These are phyloP conservation scores for Spilarctia lutea DNA, from an alignment of 2,888 invertebrate genomes.

Conservation along the genomic window DNA sequence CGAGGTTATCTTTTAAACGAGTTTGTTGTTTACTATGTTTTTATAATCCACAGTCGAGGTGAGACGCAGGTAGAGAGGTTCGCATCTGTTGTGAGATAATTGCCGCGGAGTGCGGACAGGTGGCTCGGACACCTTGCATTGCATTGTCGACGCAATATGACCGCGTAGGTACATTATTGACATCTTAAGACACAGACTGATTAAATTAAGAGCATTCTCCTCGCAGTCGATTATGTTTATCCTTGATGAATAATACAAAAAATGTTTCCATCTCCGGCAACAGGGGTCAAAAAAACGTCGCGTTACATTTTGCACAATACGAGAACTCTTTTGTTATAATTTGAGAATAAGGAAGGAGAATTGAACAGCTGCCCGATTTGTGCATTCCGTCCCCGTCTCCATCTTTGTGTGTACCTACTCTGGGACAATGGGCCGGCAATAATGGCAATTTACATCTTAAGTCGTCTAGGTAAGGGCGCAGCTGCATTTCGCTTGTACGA, in stretches of 20 bases:
- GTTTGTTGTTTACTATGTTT: conserved; percentile 63
- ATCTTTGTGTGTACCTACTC: conserved; percentile 78
- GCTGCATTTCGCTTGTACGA: conserved; percentile 78
- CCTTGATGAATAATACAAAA: conserved; percentile 29
- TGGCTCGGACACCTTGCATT: conserved; percentile 82
- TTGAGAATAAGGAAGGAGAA: conserved; percentile 78
- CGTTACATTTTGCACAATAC: conserved; percentile 84
- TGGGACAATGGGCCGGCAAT: conserved; percentile 76
- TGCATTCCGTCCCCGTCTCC: conserved; percentile 83
- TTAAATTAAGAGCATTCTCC: conserved; percentile 22
- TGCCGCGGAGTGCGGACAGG: conserved; percentile 77
- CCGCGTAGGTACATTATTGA: conserved; percentile 23
- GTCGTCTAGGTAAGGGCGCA: conserved; percentile 82
- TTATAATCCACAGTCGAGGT: conserved; percentile 47
- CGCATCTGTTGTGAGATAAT: conserved; percentile 84
- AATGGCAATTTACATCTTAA: conserved; percentile 87
- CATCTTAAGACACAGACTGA: conserved; percentile 29
- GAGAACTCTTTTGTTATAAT: conserved; percentile 73
- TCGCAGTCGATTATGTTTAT: conserved; percentile 16
- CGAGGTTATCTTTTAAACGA: conserved; percentile 42
- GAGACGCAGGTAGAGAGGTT: conserved; percentile 71
- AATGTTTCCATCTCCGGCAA: conserved; percentile 50
- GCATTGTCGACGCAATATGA: conserved; percentile 63
- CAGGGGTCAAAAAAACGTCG: conserved; percentile 65
- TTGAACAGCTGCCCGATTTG: conserved; percentile 83